Evolutionary conservation across 2,888 invertebrate species (phyloP).

Genomic region (Stenodema calcarata): DNA sequence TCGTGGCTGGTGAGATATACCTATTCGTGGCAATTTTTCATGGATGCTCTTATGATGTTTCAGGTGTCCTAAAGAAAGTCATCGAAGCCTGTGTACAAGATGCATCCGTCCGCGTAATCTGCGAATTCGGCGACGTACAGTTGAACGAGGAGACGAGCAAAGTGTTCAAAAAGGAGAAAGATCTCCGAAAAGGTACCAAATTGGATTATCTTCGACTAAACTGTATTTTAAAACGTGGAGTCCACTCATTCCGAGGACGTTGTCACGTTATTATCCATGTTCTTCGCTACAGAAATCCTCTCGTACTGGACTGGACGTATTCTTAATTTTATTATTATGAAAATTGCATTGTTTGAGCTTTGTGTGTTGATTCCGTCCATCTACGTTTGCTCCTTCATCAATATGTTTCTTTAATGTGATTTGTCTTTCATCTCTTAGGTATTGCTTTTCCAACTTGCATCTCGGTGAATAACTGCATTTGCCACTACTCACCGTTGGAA

Average conservation of each 20-base stretch:
- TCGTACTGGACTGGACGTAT: too few relatives aligned
- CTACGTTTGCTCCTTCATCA: too few relatives aligned
- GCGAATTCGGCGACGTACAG: slow-evolving; percentile 88
- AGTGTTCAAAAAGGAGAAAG: slow-evolving; percentile 98
- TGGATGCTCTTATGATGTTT: slow-evolving; percentile 60
- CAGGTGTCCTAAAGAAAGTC: slow-evolving; percentile 88
- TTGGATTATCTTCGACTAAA: not conserved
- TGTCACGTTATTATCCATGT: too few relatives aligned
- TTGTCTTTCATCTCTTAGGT: slow-evolving; percentile 61
- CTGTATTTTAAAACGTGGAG: too few relatives aligned
- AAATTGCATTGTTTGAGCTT: not conserved
- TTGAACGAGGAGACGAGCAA: slow-evolving; percentile 90
- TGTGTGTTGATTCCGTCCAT: too few relatives aligned
- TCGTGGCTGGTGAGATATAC: too few relatives aligned
- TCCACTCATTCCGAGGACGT: too few relatives aligned
- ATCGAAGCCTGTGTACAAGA: slow-evolving; percentile 86
- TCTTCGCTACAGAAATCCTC: too few relatives aligned
- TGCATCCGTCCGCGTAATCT: slow-evolving; percentile 88
- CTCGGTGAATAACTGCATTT: slow-evolving; percentile 98
- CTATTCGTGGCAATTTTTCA: too few relatives aligned
- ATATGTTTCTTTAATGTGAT: not conserved
- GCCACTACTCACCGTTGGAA: slow-evolving; percentile 96
- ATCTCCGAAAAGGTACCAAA: slow-evolving; percentile 85
- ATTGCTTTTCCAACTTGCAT: slow-evolving; percentile 99
- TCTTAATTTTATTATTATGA: too few relatives aligned